A percentile compares a stretch with the other conserved stretches of the same genome.
Conservation (phyloP, 1,140 invertebrate genomes). For the Zophobas atratus region DNA sequence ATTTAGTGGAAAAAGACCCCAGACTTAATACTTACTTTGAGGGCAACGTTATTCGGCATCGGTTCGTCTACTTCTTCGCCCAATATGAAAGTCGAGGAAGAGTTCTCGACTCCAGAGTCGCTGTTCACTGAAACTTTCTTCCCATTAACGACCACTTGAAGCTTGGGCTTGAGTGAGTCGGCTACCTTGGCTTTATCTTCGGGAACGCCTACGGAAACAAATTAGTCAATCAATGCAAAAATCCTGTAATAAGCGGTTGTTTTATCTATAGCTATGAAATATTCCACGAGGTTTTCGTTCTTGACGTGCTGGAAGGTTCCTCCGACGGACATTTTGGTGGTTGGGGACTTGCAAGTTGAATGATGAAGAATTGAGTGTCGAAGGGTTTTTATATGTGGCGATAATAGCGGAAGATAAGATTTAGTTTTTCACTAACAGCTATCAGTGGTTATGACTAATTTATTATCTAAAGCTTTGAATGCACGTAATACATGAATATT, state of each 20-base stretch:
- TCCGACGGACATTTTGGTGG: too few relatives aligned
- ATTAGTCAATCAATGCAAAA: conserved; percentile 1
- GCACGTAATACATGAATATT: too few relatives aligned
- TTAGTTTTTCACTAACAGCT: too few relatives aligned
- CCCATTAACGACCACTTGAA: conserved; percentile 32
- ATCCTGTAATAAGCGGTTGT: neutral
- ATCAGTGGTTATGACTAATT: too few relatives aligned
- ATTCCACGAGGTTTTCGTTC: conserved; percentile 73
- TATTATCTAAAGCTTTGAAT: too few relatives aligned
- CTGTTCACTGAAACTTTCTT: conserved; percentile 43
- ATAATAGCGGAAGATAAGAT: too few relatives aligned
- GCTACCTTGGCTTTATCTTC: conserved; percentile 37
- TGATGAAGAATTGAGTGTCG: too few relatives aligned
- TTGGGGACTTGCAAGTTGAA: too few relatives aligned
- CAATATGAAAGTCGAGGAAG: conserved; percentile 7
- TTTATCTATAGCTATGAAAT: conserved; percentile 73
- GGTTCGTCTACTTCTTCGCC: conserved; percentile 40
- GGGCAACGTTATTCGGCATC: neutral
- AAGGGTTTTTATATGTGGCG: too few relatives aligned
- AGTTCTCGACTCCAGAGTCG: conserved; percentile 23
- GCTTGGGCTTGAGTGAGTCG: conserved; percentile 29
- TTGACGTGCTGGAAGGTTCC: conserved; percentile 75
- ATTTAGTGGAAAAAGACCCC: conserved; percentile 60
- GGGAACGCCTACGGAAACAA: conserved; percentile 35
- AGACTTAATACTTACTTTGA: conserved; percentile 30